Conservation (phyloP, 2,888 invertebrate species). For the Euplexia lucipara region DNA sequence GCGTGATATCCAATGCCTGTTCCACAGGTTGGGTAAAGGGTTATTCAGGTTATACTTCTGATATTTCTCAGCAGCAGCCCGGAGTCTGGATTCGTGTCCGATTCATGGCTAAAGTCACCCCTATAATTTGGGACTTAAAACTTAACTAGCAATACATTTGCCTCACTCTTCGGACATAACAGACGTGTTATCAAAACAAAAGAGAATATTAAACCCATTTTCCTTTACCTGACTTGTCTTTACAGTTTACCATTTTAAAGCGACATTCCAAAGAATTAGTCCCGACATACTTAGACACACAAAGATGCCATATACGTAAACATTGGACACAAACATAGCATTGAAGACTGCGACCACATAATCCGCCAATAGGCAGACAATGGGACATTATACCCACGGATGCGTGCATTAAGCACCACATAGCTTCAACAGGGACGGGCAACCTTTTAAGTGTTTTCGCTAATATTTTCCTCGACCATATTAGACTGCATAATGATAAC, state of each 20-base stretch:
- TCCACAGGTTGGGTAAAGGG: no score
- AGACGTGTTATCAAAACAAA: no score
- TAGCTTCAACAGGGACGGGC: slow-evolving; percentile 15
- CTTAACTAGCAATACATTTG: no score
- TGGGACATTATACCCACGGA: slow-evolving; percentile 49
- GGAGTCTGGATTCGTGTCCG: no score
- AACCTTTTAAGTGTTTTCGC: slow-evolving; percentile 26
- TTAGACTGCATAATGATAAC: background rate
- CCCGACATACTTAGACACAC: background rate
- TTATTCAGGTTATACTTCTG: no score
- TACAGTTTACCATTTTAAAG: background rate
- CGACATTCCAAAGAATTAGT: background rate
- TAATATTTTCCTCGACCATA: slow-evolving; percentile 10
- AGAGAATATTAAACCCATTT: no score
- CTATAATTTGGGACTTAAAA: no score
- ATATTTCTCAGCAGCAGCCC: no score
- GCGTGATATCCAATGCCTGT: no score
- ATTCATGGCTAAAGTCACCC: no score
- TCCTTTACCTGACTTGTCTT: background rate
- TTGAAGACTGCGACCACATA: slow-evolving; percentile 33
- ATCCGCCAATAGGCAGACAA: slow-evolving; percentile 44
- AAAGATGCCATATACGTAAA: slow-evolving; percentile 23
- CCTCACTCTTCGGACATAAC: no score
- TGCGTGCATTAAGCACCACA: slow-evolving; percentile 23
- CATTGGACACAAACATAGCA: slow-evolving; percentile 18